Conservation (phyloP, 1,140 invertebrate genomes). For the Muscidifurax raptorellus region DNA sequence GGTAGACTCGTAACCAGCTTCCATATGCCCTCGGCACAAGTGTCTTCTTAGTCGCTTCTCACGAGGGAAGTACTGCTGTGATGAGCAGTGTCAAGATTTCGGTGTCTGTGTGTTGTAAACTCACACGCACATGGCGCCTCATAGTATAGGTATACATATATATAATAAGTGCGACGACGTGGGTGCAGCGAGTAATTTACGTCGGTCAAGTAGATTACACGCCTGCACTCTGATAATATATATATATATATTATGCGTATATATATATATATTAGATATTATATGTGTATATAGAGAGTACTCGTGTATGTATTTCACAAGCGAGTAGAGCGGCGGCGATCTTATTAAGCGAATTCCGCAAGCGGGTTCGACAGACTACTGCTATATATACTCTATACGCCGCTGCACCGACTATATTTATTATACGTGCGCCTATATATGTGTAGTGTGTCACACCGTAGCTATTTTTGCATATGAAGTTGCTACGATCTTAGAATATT, state of each 20-base stretch:
- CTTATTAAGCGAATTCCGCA: conserved; percentile 32
- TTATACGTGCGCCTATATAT: no score
- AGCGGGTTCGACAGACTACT: neutral
- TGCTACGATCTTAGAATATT: neutral
- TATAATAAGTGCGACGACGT: neutral
- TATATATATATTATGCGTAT: neutral
- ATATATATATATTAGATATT: neutral
- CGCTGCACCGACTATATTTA: neutral
- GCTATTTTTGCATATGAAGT: conserved; percentile 13
- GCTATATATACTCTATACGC: neutral
- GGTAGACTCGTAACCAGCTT: neutral
- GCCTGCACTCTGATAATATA: neutral
- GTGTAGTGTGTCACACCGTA: neutral
- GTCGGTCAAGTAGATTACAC: neutral
- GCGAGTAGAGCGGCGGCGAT: neutral
- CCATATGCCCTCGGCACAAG: conserved; percentile 27
- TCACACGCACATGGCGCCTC: neutral
- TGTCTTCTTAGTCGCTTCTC: neutral
- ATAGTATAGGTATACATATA: no score
- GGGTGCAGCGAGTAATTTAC: neutral
- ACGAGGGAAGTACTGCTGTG: neutral
- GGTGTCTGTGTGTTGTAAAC: neutral
- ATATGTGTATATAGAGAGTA: neutral
- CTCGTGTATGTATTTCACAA: neutral
- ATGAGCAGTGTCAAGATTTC: neutral